Evolutionary conservation across 2,797 vertebrate genomes (phyloP).

Genomic region (Chromobotia macracanthus): DNA sequence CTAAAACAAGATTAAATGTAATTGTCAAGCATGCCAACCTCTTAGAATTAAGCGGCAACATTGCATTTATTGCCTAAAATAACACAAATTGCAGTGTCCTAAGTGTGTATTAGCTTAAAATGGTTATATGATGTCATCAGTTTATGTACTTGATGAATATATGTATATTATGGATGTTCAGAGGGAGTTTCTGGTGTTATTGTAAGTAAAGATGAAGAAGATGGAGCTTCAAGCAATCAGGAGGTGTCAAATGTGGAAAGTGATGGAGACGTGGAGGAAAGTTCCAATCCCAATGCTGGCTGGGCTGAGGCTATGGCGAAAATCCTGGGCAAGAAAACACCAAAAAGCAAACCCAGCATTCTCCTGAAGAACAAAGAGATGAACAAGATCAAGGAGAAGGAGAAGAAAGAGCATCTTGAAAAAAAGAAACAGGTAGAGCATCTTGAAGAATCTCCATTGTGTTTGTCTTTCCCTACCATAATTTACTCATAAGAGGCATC

Average conservation of each 20-base stretch:
- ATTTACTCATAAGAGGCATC: neutral
- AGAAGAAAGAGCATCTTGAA: slow-evolving; percentile 78
- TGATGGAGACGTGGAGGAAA: slow-evolving; percentile 55
- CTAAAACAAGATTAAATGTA: too few relatives aligned
- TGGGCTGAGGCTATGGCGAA: slow-evolving; percentile 97
- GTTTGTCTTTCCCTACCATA: neutral
- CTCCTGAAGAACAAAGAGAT: slow-evolving; percentile 86
- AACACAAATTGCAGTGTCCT: neutral
- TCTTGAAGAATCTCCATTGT: neutral
- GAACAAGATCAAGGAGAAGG: slow-evolving; percentile 81
- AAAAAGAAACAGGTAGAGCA: slow-evolving; percentile 80
- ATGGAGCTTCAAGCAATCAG: slow-evolving; percentile 11
- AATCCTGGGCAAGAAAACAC: slow-evolving; percentile 84
- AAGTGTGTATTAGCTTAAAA: neutral
- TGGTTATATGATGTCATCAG: neutral
- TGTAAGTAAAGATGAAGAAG: slow-evolving; percentile 12
- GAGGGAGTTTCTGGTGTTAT: slow-evolving; percentile 39
- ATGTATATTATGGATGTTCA: slow-evolving; percentile 7
- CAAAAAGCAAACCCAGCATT: slow-evolving; percentile 77
- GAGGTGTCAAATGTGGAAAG: slow-evolving; percentile 39
- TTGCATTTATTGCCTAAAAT: neutral
- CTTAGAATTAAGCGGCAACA: neutral
- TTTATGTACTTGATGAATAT: neutral
- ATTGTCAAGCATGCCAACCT: neutral
- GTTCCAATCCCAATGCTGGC: slow-evolving; percentile 72